Percentiles rank a stretch among this genome's conserved stretches.
phyloP scores from a whole-genome alignment of 2,888 invertebrate species.

The Stenolophus ochropezus region DNA sequence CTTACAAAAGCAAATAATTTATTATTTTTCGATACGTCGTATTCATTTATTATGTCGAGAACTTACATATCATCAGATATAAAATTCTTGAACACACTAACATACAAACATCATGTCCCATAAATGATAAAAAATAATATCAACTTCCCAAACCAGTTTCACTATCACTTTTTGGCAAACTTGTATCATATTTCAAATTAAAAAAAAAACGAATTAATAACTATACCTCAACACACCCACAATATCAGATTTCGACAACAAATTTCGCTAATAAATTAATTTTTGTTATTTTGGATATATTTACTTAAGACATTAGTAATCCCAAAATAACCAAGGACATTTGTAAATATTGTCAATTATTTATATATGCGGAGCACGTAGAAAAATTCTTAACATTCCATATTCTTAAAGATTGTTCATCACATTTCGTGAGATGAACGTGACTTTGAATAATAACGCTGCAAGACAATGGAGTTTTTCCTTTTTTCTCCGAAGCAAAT shows the following conservation, averaged over 20 bases:
- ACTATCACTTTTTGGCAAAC: background rate
- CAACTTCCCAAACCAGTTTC: background rate
- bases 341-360: slow-evolving; percentile 4
- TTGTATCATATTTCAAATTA: background rate
- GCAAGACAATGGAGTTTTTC: slow-evolving; percentile 12
- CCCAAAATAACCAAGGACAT: background rate
- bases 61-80: background rate
- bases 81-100: background rate
- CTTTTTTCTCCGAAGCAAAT: background rate
- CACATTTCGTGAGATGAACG: slow-evolving; percentile 14
- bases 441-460: slow-evolving; percentile 7
- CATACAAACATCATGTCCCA: background rate
- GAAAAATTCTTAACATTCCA: slow-evolving; percentile 10
- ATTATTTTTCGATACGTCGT: background rate
- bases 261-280: background rate
- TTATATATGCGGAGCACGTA: background rate
- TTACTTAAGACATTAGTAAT: background rate
- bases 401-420: slow-evolving; percentile 27
- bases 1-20: background rate
- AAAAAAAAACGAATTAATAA: background rate
- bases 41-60: background rate
- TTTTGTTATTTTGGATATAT: background rate
- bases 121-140: background rate
- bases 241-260: background rate
- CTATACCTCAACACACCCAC: background rate